Percentiles rank a stretch among this genome's conserved stretches.
Evolutionary conservation across 1,140 invertebrate genomes (phyloP).

Genomic region (Tetragonula clypearis): DNA sequence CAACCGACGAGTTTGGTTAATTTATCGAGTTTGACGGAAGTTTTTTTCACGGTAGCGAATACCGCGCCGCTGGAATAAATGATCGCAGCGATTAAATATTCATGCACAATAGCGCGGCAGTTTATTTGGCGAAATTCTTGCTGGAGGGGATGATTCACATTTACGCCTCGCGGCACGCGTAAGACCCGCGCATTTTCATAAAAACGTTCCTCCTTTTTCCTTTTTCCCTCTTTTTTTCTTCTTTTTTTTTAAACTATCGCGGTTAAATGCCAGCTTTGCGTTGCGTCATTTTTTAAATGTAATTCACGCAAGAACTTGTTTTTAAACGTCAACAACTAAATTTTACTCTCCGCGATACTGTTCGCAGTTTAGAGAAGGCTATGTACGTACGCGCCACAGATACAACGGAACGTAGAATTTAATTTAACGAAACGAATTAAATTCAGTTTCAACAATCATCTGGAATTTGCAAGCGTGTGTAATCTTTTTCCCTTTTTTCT

Average conservation of each 20-base stretch:
- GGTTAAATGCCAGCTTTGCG: background rate
- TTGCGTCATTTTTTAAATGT: background rate
- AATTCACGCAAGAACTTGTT: background rate
- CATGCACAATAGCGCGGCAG: constrained; percentile 16
- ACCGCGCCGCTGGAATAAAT: constrained; percentile 22
- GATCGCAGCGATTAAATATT: constrained; percentile 41
- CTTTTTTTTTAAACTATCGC: background rate
- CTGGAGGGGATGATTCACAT: constrained; percentile 10
- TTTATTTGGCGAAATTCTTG: constrained; percentile 41
- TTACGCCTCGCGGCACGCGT: background rate
- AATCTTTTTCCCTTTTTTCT: too few species aligned
- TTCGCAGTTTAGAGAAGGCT: background rate
- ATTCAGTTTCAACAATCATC: too few species aligned
- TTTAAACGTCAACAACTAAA: background rate
- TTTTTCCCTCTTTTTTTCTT: too few species aligned
- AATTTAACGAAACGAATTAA: too few species aligned
- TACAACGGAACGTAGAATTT: background rate
- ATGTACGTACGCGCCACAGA: background rate
- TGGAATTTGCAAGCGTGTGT: too few species aligned
- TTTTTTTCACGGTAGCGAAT: constrained; percentile 12
- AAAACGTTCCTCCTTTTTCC: background rate
- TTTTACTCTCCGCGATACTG: background rate
- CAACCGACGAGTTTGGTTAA: constrained; percentile 37
- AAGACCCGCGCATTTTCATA: constrained; percentile 26
- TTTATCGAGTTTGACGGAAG: constrained; percentile 27